These are phyloP conservation scores for Parauchenoglanis ngamensis DNA, from an alignment of 2,797 vertebrate genomes.

Conservation along the genomic window DNA sequence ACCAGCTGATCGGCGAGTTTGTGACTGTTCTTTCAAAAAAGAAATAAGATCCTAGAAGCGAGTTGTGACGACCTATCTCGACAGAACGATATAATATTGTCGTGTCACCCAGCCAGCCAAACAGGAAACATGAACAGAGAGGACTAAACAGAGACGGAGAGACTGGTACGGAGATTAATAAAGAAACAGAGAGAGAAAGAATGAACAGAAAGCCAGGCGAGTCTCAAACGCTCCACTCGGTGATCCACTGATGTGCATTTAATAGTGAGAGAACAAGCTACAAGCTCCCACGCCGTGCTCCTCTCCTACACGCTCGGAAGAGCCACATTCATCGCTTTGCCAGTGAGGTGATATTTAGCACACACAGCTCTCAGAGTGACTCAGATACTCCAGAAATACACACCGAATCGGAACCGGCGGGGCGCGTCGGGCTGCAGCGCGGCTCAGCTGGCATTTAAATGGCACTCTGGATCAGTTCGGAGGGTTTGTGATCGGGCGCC, in stretches of 20 bases:
- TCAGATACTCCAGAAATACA: constrained; percentile 30
- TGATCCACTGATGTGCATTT: background rate
- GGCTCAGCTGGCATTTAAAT: constrained; percentile 31
- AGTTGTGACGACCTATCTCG: background rate
- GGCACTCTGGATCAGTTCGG: constrained; percentile 30
- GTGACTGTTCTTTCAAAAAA: too few species aligned
- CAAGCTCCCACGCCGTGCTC: background rate
- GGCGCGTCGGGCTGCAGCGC: background rate
- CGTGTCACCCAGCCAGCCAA: background rate
- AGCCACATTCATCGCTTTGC: constrained; percentile 19
- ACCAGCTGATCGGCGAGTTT: too few species aligned
- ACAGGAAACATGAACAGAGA: background rate
- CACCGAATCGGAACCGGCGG: background rate
- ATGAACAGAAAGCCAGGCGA: background rate
- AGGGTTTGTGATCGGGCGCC: constrained; percentile 1
- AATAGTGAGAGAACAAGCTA: background rate
- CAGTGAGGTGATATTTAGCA: constrained; percentile 15
- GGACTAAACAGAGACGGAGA: background rate
- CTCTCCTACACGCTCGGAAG: background rate
- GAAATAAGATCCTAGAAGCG: background rate
- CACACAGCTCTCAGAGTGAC: constrained; percentile 11
- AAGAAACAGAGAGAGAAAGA: background rate
- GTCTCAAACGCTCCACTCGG: too few species aligned
- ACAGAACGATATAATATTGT: background rate
- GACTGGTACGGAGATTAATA: background rate